Evolutionary conservation across 64 coral and sea anemone species (phyloP), one percentile per base, ranked within the genome.

Genomic region (Cladopsammia gracilis): DNA sequence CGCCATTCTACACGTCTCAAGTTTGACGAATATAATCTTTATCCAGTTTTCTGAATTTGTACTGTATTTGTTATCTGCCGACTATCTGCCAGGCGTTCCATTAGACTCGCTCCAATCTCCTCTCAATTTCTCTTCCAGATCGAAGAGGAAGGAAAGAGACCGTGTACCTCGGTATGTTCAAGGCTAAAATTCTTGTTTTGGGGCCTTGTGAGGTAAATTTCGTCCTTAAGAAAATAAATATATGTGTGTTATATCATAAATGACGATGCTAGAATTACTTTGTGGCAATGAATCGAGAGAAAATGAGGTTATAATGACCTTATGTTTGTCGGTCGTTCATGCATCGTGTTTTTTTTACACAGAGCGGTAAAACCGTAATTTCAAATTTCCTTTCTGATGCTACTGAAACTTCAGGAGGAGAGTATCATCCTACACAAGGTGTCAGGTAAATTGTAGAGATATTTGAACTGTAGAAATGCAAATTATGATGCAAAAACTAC

Each of bases 351-450:
- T 65, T 49, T n/a, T 46, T 53, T 86, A 34, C 71, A 62, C 85
- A 98, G 97, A 90, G 97, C 69, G 97, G 97, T 16, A 98, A 98
- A 70, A 98, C 94, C 64, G 94, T 95, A 9, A 90, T 98, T 72
- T 76, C 97, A 26, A 98, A 98, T 62, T 98, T 93, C 64, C 93
- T 98, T 86, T 94, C 97, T 43, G 97, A 98, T 91, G 97, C 97
- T 13, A 98, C 97, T 59, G 97, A 98, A 87, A 98, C 94, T 11
- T 98, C 97, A 58, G 97, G 90, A 19, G 97, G 97, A 18, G 93
- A 98, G 3, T 98, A 98, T 87, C 94, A 96, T 61, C 97, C 97
- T 0, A 98, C 97, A 11, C 97, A 98, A 91, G 97, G 97, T 58
- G 97, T 98, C 18, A 95, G 97, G 97, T 98, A 94, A 88, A 58